phyloP scores from a whole-genome alignment of 1,140 invertebrate genomes.

The Leptestheria dahalacensis region DNA sequence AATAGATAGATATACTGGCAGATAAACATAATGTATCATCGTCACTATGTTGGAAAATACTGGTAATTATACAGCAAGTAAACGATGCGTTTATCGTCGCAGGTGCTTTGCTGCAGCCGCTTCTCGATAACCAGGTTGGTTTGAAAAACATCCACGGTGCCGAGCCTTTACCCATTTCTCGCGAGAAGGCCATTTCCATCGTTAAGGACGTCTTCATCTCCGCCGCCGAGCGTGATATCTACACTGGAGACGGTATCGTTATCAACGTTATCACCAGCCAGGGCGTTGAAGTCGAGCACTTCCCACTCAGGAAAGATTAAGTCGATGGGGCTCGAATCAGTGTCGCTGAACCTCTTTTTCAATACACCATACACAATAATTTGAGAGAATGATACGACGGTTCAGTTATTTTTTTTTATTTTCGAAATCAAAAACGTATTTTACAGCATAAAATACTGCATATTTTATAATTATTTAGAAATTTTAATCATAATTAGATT shows the following conservation, averaged over 20 bases:
- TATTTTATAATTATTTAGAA: too few relatives aligned
- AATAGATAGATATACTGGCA: too few relatives aligned
- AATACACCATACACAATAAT: too few relatives aligned
- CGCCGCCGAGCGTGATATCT: constrained; percentile 91
- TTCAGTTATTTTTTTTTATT: too few relatives aligned
- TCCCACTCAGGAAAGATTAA: constrained; percentile 66
- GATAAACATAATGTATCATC: too few relatives aligned
- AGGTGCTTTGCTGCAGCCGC: constrained; percentile 34
- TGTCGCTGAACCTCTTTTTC: too few relatives aligned
- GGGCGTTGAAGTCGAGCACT: constrained; percentile 54
- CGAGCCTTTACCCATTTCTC: constrained; percentile 38
- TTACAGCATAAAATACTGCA: too few relatives aligned
- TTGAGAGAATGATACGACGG: too few relatives aligned
- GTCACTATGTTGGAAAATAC: too few relatives aligned
- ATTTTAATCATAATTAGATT: too few relatives aligned
- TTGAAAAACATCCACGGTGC: constrained; percentile 64
- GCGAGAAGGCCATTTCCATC: constrained; percentile 65
- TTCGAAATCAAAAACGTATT: too few relatives aligned
- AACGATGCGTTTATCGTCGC: constrained; percentile 23
- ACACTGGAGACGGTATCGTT: constrained; percentile 80
- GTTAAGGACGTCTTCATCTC: constrained; percentile 93
- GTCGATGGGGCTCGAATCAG: too few relatives aligned
- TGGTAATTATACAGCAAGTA: constrained; percentile 17
- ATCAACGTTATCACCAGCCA: constrained; percentile 83
- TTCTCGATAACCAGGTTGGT: constrained; percentile 63